Evolutionary conservation across 1,140 invertebrate species (phyloP).

Genomic region (Babylonia areolata): DNA sequence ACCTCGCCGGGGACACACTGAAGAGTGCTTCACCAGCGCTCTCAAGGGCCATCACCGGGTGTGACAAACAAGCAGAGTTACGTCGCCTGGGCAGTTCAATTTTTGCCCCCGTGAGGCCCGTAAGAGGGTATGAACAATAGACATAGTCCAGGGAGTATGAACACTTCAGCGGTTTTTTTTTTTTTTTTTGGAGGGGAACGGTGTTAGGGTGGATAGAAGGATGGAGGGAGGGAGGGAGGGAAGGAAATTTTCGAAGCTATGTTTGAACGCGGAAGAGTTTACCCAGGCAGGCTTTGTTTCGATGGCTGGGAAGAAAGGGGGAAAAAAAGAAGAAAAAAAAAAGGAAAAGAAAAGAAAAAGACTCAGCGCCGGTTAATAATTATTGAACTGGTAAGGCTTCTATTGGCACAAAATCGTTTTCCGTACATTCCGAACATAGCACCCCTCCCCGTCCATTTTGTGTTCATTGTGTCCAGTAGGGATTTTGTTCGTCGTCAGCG

Average conservation of each 20-base stretch:
- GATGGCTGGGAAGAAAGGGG: background rate
- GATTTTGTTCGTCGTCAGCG: background rate
- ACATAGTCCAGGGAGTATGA: background rate
- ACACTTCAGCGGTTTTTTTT: background rate
- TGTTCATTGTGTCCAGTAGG: background rate
- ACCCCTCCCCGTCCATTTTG: background rate
- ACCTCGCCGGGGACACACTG: background rate
- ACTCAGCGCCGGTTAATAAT: background rate
- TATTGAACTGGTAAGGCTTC: background rate
- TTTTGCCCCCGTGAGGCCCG: background rate
- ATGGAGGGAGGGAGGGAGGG: too few species aligned
- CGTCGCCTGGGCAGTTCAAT: background rate
- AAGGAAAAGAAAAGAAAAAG: too few species aligned
- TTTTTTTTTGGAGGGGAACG: too few species aligned
- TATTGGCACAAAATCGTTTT: background rate
- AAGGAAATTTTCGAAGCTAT: background rate
- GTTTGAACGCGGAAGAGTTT: background rate
- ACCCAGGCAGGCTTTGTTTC: background rate
- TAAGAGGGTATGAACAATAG: background rate
- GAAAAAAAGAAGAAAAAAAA: too few species aligned
- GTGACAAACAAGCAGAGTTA: constrained; percentile 7
- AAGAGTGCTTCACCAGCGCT: background rate
- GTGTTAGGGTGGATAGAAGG: too few species aligned
- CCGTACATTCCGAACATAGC: background rate
- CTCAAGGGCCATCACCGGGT: background rate